These are phyloP conservation scores for Gymnoscelis rufifasciata DNA, from an alignment of 2,888 invertebrate species.

Conservation along the genomic window DNA sequence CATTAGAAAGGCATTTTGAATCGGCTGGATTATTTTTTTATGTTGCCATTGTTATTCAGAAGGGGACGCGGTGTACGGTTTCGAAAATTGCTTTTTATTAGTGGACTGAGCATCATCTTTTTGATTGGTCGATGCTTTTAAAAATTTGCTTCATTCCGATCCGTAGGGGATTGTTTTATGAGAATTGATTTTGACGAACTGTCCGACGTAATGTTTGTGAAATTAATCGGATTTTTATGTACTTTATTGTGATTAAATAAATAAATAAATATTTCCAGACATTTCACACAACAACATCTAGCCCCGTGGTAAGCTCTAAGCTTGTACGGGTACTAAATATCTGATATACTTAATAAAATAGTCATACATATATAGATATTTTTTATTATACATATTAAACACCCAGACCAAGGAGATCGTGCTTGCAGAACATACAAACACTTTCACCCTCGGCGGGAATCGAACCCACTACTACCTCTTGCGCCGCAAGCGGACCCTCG, in stretches of 20 bases:
- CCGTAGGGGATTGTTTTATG: not conserved
- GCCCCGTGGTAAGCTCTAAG: no score
- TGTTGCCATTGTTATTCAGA: conserved; percentile 47
- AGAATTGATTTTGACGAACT: conserved; percentile 1
- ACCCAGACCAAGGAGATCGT: no score
- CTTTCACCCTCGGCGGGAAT: no score
- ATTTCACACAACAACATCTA: no score
- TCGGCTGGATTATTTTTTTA: conserved; percentile 44
- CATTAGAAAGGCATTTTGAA: conserved; percentile 23
- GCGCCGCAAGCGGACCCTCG: no score
- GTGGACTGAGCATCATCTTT: not conserved
- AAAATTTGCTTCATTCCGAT: conserved; percentile 3
- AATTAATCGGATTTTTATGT: not conserved
- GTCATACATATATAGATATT: no score
- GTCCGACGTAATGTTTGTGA: not conserved
- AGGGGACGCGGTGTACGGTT: conserved; percentile 11
- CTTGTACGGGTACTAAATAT: no score
- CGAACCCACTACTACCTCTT: no score
- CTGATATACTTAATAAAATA: no score
- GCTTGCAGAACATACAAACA: no score
- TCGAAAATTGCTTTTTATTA: conserved; percentile 7
- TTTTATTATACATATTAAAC: no score
- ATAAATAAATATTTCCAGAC: no score
- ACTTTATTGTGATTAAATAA: not conserved
- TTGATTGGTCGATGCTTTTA: conserved; percentile 6